Conservation (phyloP, 1,140 invertebrate genomes). For the Lamellibrachia luymesi region DNA sequence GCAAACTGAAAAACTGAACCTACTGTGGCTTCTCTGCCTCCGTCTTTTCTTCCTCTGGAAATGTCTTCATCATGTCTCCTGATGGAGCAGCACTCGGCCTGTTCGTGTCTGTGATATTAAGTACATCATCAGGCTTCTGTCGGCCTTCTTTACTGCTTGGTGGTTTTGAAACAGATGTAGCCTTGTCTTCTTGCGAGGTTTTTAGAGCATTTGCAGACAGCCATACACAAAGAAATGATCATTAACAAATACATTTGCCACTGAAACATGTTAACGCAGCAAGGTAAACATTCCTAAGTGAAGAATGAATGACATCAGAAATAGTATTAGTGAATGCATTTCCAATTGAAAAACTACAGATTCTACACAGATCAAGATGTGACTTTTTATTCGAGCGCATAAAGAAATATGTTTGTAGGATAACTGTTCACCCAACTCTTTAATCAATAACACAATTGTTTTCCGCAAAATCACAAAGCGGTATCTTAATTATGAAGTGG, state of each 20-base stretch:
- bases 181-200: neutral
- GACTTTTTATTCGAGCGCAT: no score
- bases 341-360: no score
- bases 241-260: no score
- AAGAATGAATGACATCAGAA: no score
- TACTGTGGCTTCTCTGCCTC: neutral
- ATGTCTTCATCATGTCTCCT: neutral
- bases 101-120: neutral
- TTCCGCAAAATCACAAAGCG: no score
- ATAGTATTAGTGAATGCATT: no score
- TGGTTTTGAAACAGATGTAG: neutral
- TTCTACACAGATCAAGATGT: no score
- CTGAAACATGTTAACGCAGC: neutral
- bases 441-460: no score
- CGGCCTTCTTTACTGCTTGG: neutral
- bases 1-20: no score
- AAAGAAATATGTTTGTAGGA: no score
- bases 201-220: neutral
- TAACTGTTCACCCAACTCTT: no score
- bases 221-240: neutral
- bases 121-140: neutral
- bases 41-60: neutral
- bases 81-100: neutral
- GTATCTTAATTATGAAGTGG: no score
- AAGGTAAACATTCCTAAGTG: neutral